Conservation (phyloP, 2,797 vertebrate species). For the Coilia nasus region DNA sequence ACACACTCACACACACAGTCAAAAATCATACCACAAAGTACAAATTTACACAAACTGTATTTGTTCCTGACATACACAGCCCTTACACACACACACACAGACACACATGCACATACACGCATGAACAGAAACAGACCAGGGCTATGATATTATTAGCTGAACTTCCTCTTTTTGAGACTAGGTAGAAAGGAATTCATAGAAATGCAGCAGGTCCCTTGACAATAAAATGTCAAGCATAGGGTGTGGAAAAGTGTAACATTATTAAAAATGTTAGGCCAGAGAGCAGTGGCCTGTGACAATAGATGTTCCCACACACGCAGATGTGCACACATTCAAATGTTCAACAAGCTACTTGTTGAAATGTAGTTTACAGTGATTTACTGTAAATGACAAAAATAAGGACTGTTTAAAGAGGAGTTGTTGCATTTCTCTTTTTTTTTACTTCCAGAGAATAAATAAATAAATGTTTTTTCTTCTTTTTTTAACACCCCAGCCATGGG, state of each 20-base stretch:
- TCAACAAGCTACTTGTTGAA: neutral
- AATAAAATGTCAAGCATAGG: conserved; percentile 61
- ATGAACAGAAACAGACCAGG: neutral
- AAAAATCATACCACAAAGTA: neutral
- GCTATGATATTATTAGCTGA: conserved; percentile 40
- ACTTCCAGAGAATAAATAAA: conserved; percentile 5
- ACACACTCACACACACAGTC: neutral
- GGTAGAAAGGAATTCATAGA: conserved; percentile 71
- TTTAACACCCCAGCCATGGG: neutral
- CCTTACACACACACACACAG: neutral
- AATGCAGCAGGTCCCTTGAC: conserved; percentile 57
- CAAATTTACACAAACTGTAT: neutral
- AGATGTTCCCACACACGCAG: conserved; percentile 24
- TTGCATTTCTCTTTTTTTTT: neutral
- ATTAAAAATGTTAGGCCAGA: conserved; percentile 43
- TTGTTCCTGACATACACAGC: neutral
- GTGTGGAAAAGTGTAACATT: conserved; percentile 48
- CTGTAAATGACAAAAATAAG: neutral
- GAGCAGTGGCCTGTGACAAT: conserved; percentile 57
- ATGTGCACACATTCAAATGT: conserved; percentile 26
- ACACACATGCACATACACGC: neutral
- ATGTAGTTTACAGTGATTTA: neutral
- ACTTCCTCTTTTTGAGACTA: conserved; percentile 73
- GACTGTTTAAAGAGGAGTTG: neutral
- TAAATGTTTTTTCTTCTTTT: neutral